These are phyloP conservation scores for Mythimna lalbum DNA, from an alignment of 2,888 invertebrate species.

Conservation along the genomic window DNA sequence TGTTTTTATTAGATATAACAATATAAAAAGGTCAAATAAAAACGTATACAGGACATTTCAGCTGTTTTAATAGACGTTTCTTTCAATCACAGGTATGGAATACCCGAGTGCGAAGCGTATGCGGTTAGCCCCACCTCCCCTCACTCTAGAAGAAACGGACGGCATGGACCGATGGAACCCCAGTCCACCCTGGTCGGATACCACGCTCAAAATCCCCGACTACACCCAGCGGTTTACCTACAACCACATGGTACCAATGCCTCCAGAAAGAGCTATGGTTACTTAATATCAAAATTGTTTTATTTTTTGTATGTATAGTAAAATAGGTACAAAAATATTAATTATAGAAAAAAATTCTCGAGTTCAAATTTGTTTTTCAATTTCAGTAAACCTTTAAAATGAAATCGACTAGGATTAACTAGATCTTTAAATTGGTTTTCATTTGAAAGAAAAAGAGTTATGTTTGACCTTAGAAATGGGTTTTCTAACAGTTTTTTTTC, in stretches of 20 bases:
- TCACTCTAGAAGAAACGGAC: conserved; percentile 90
- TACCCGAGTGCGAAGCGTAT: conserved; percentile 84
- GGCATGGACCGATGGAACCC: conserved; percentile 96
- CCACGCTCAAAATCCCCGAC: conserved; percentile 94
- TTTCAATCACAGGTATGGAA: conserved; percentile 76
- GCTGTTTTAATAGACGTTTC: too few species aligned
- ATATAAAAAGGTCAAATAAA: too few species aligned
- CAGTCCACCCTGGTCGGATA: conserved; percentile 96
- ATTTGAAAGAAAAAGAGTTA: background rate
- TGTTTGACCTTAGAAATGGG: background rate
- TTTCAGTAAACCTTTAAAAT: conserved; percentile 1
- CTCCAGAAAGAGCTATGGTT: conserved; percentile 92
- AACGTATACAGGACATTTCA: too few species aligned
- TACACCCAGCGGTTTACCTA: conserved; percentile 95
- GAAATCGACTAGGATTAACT: background rate
- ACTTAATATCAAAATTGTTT: conserved; percentile 71
- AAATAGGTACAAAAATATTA: conserved; percentile 36
- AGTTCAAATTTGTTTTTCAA: conserved; percentile 43
- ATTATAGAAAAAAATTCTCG: conserved; percentile 6
- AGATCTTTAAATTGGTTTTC: too few species aligned
- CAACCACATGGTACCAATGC: conserved; percentile 92
- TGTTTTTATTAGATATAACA: too few species aligned
- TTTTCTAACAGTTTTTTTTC: background rate
- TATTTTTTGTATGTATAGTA: background rate
- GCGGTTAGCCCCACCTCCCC: conserved; percentile 77